Conservation (phyloP, 2,888 invertebrate species). For the Platerodrilus igneus region DNA sequence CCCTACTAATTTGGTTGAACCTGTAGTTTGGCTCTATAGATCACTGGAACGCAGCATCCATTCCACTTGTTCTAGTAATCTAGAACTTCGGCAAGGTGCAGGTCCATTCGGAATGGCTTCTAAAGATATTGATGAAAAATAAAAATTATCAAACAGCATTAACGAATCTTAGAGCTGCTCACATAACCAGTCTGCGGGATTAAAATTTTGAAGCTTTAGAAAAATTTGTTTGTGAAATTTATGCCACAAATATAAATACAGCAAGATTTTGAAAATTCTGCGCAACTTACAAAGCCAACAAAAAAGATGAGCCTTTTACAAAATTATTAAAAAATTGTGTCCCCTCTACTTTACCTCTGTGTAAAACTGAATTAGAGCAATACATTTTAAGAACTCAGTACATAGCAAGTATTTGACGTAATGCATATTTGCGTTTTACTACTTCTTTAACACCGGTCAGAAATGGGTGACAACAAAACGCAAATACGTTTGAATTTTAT, state of each 20-base stretch:
- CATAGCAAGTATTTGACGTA: slow-evolving; percentile 2
- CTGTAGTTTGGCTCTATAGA: no score
- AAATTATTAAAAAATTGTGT: slow-evolving; percentile 27
- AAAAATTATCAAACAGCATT: slow-evolving; percentile 12
- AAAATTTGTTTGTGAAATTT: slow-evolving; percentile 15
- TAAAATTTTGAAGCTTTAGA: slow-evolving; percentile 11
- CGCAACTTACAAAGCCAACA: slow-evolving; percentile 17
- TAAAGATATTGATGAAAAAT: slow-evolving; percentile 3
- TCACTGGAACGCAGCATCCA: no score
- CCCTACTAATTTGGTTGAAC: no score
- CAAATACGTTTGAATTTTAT: slow-evolving; percentile 3
- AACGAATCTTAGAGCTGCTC: slow-evolving; percentile 5
- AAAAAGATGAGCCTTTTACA: slow-evolving; percentile 13
- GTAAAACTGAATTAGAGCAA: slow-evolving; percentile 28
- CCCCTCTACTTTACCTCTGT: slow-evolving; percentile 24
- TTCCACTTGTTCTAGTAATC: no score
- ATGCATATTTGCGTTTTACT: slow-evolving; percentile 7
- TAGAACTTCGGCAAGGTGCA: no score
- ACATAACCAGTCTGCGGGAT: slow-evolving; percentile 2
- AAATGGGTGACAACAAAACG: slow-evolving; percentile 4
- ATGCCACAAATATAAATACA: slow-evolving; percentile 19
- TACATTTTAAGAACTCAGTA: slow-evolving; percentile 21
- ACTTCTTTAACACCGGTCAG: slow-evolving; percentile 3
- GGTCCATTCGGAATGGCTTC: no score
- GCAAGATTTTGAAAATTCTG: slow-evolving; percentile 23